Base-by-base conservation (phyloP, 2,113 vertebrate species). In the Sarotherodon lohbergeri region DNA sequence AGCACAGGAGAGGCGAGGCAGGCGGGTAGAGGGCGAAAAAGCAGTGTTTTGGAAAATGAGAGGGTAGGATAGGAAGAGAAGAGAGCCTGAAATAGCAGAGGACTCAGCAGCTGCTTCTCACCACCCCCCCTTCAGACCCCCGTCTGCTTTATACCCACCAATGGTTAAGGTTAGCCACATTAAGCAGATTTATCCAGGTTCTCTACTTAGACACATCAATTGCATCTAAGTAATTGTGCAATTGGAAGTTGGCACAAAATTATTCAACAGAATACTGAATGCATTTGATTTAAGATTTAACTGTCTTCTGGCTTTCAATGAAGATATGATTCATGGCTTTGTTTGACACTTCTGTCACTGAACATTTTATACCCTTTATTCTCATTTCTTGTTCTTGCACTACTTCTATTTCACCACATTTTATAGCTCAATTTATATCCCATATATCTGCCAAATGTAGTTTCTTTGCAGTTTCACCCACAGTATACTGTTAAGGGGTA, bases 31-130 rank as follows among this genome's bases (percentile, higher is more conserved):
- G 54, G 41, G 54, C 4, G 76, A 87, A 87, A 89, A 92, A 84
- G 89, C 91, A 91, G 90, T 95, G 95, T 95, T 97, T 95, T 92
- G 93, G 95, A 95, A 96, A 96, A 96, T 96, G 92, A 96, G 92
- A 95, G 94, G 93, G 90, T 93, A 88, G 88, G 86, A 89, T 52
- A 93, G 90, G 89, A 93, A 91, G 91, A 94, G 80, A 86, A 90
- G 91, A 83, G 88, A 85, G 93, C 94, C 94, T 92, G 86, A 96
- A 96, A 96, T 96, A 96, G 93, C 88, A 92, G 88, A 91, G 87
- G 73, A 84, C 84, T 93, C 89, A 71, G 85, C 94, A 95, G 93
- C 94, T 96, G 95, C 93, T 92, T 80, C 85, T 94, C 76, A 41
- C 93, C 86, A 55, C 87, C 91, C 85, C 89, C 73, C 73, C 24